Evolutionary conservation across 2,888 invertebrate species (phyloP), one percentile per base, ranked within the genome.

Genomic region (Tetramorium bicarinatum): DNA sequence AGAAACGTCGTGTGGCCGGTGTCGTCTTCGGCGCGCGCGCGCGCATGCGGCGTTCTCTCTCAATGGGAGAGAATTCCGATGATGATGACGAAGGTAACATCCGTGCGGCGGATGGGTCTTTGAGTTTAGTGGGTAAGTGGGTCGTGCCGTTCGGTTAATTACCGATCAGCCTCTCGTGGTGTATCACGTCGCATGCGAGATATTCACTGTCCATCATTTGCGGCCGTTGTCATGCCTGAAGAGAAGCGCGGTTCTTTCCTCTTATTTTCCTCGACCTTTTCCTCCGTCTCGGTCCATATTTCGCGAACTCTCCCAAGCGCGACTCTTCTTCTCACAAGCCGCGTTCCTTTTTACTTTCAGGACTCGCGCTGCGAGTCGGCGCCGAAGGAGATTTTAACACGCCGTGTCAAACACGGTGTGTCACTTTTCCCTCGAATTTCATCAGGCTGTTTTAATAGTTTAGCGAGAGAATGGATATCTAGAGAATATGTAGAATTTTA

Each of bases 71-170:
- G 84, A 75, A 81, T 82, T 64, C 80, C 38, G 61, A 52, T 13
- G 77, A 82, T 29, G 85, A 76, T 62, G 80, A 79, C 75, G 88
- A 83, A 71, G 71, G 72, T 49, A 75, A 59, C 71, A 71, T 38
- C 81, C 85, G 79, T 84, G 64, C 54, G 82, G 85, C 85, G 62
- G 82, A 75, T 85, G 87, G 89, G 84, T 88, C 87, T 90, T 86
- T 80, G 85, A 85, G 94, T 94, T 87, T 94, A 94, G 94, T 94
- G 93, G 94, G 94, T 94, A 94, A 94, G 94, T 94, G 90, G 94
- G 93, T 91, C 94, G 88, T 87, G 87, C 18, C 79, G 90, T 92
- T 91, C 91, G 89, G 91, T 92, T 93, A 93, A 93, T 94, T 93
- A 91, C 91, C 87, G 92, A 92, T 93, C 91, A 89, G 87, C 15